These are phyloP conservation scores for Olivierus martensii DNA, from an alignment of 1,140 invertebrate genomes.

Conservation along the genomic window DNA sequence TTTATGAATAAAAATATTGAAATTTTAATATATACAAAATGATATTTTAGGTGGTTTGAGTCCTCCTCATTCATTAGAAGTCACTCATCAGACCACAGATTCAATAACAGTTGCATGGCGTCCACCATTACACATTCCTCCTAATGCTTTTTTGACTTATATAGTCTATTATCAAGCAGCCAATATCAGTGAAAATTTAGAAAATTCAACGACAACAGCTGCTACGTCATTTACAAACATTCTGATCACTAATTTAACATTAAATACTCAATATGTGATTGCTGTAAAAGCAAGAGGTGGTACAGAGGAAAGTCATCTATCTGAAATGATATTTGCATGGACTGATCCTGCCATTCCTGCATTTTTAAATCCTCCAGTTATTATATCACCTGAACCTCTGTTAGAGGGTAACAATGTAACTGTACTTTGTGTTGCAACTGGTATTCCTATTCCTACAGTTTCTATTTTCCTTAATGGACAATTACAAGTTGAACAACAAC, in stretches of 20 bases:
- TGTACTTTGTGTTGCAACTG: constrained; percentile 63
- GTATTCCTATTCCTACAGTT: constrained; percentile 63
- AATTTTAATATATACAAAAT: not conserved
- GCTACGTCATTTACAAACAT: constrained; percentile 3
- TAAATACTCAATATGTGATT: constrained; percentile 23
- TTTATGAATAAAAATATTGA: not conserved
- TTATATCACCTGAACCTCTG: constrained; percentile 63
- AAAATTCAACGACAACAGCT: constrained; percentile 1
- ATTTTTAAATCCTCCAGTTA: constrained; percentile 65
- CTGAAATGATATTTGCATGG: constrained; percentile 55
- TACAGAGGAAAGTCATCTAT: constrained; percentile 15
- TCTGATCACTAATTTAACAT: constrained; percentile 13
- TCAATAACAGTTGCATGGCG: constrained; percentile 64
- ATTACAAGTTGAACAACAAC: constrained; percentile 35
- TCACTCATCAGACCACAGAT: constrained; percentile 57
- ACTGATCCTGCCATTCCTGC: constrained; percentile 71
- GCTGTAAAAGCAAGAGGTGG: constrained; percentile 18
- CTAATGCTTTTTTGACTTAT: constrained; percentile 15
- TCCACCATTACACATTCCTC: constrained; percentile 42
- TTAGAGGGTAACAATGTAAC: constrained; percentile 70
- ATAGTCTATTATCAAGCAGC: constrained; percentile 13
- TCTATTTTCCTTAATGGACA: constrained; percentile 60
- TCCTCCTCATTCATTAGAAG: constrained; percentile 55
- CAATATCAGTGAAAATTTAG: constrained; percentile 1
- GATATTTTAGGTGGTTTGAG: constrained; percentile 48